These are phyloP conservation scores for Corbicula japonica DNA, from an alignment of 2,888 invertebrate species.

Conservation along the genomic window DNA sequence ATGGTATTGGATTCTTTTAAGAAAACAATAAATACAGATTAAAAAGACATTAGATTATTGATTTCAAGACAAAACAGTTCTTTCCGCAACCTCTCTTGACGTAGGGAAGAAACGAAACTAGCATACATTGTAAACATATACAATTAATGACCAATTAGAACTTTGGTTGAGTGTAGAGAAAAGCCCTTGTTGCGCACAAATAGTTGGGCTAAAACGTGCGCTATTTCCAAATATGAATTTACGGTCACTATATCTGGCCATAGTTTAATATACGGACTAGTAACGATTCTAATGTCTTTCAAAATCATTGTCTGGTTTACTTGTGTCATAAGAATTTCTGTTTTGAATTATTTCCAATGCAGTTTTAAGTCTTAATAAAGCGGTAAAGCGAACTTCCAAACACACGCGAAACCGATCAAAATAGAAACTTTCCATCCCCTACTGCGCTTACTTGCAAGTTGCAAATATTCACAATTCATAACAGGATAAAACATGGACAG, in stretches of 20 bases:
- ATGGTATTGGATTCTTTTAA: too few relatives aligned
- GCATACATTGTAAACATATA: too few relatives aligned
- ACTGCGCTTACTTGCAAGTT: background rate
- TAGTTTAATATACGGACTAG: constrained; percentile 6
- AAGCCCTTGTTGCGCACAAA: too few relatives aligned
- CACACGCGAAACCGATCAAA: constrained; percentile 3
- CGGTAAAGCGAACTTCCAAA: background rate
- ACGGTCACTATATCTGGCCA: background rate
- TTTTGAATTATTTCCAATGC: too few relatives aligned
- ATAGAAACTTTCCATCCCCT: constrained; percentile 24
- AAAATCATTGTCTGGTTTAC: constrained; percentile 18
- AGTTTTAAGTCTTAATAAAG: background rate
- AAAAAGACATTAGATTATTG: too few relatives aligned
- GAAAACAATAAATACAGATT: too few relatives aligned
- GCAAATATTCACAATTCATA: background rate
- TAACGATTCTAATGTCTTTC: constrained; percentile 8
- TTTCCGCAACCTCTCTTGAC: too few relatives aligned
- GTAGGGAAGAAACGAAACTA: too few relatives aligned
- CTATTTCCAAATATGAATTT: constrained; percentile 6
- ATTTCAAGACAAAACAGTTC: too few relatives aligned
- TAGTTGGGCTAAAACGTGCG: constrained; percentile 19
- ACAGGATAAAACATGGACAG: constrained; percentile 10
- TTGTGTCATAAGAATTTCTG: constrained; percentile 4
- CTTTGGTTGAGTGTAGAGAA: too few relatives aligned
- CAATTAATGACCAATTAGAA: too few relatives aligned